phyloP scores from a whole-genome alignment of 2,888 invertebrate species.

The Chaitophorus viminalis region DNA sequence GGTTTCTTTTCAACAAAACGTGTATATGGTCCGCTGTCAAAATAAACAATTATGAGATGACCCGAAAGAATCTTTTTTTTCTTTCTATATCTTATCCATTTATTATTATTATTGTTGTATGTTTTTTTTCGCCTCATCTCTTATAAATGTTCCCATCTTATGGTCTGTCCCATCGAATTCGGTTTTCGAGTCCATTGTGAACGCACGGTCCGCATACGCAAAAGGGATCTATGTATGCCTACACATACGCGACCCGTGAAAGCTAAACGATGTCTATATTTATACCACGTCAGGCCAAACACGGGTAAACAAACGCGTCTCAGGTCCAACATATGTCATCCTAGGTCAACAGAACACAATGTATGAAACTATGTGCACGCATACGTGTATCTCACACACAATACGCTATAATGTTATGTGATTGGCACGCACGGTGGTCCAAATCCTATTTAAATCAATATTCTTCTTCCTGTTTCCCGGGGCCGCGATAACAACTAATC shows the following conservation, averaged over 20 bases:
- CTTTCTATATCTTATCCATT: no score
- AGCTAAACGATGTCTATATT: constrained; percentile 53
- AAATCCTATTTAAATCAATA: constrained; percentile 29
- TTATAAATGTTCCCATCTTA: not conserved
- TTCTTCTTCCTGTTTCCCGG: constrained; percentile 27
- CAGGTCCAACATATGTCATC: not conserved
- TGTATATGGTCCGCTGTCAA: constrained; percentile 44
- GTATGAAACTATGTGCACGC: not conserved
- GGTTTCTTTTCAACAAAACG: constrained; percentile 40
- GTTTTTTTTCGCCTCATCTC: constrained; percentile 7
- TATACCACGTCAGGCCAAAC: constrained; percentile 38
- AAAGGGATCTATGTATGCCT: not conserved
- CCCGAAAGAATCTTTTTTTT: constrained; percentile 32
- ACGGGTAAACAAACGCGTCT: constrained; percentile 57
- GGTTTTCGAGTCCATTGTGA: constrained; percentile 15
- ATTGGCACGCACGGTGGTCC: constrained; percentile 38
- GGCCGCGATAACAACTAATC: not conserved
- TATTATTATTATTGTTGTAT: not conserved
- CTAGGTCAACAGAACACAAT: constrained; percentile 3
- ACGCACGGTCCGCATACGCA: not conserved
- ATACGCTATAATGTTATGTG: not conserved
- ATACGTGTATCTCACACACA: not conserved
- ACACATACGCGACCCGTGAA: constrained; percentile 1
- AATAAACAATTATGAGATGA: constrained; percentile 57
- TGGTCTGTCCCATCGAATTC: not conserved